Evolutionary conservation across 2,888 invertebrate genomes (phyloP), one percentile per base, ranked within the genome.

Genomic region (Rhorus exstirpatorius): DNA sequence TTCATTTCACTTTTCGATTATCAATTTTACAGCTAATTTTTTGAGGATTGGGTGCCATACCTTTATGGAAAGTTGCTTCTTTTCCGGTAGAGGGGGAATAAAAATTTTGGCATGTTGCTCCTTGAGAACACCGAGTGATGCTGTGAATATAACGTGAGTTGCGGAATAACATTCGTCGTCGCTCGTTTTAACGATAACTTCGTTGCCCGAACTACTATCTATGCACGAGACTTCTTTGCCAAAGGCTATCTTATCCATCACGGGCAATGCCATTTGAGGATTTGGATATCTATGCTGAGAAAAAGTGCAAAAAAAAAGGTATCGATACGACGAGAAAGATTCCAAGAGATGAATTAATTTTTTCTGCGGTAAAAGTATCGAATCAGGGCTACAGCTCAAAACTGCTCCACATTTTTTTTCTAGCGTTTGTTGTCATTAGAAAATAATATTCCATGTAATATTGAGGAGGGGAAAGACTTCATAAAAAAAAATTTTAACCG

Each of bases 101-200:
- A 96, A 96, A n/a, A 96, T 91, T 26, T 93, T 89, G 0, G 87
- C 84, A 86, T 94, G 93, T 83, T 94, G 94, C 87, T 95, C 94
- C 88, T 96, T 96, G 70, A 97, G 91, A 63, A 96, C 95, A 1
- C 96, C 96, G 3, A 97, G 89, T 1, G 96, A 95, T 0, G 95
- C 93, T 0, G 96, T 96, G 12, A 96, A 94, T 81, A 97, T 94
- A 3, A 96, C 95, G 88, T 95, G 95, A 84, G 95, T 95, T 4
- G 96, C 95, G 0, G 91, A 90, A 81, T 94, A 95, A 46, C 93
- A 83, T 51, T 94, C 93, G 0, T 94, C 95, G 86, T 95, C 95
- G 67, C 90, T 93, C 81, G 95, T 95, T 44, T 90, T 93, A 0
- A 96, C 93, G 51, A 94, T 93, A 0, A 95, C 94, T 8, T 94